A percentile compares a stretch with the other conserved stretches of the same genome.
phyloP scores from a whole-genome alignment of 2,888 invertebrate species.

The Therioaphis trifolii region DNA sequence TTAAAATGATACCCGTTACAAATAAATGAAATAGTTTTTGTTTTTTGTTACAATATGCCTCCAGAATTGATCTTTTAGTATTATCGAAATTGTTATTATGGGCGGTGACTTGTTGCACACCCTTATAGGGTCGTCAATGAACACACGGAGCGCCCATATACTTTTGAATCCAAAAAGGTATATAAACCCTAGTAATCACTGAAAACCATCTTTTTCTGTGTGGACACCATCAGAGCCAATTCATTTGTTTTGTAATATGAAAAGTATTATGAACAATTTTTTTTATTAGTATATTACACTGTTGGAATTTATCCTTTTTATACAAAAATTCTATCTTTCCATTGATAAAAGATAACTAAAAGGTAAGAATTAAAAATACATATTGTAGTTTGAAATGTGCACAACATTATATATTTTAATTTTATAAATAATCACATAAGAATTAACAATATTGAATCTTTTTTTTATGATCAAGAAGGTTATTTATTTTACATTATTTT shows the following conservation, averaged over 20 bases:
- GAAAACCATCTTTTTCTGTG: constrained; percentile 44
- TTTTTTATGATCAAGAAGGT: too few species aligned
- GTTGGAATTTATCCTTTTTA: too few species aligned
- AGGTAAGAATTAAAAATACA: not conserved
- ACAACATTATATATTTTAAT: too few species aligned
- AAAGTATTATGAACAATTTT: too few species aligned
- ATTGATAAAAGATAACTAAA: not conserved
- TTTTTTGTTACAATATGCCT: not conserved
- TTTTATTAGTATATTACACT: too few species aligned
- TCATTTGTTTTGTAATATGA: not conserved
- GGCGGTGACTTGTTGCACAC: constrained; percentile 49
- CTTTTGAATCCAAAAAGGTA: constrained; percentile 18
- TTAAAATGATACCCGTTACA: constrained; percentile 17
- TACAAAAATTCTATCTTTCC: too few species aligned
- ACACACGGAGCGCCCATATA: constrained; percentile 43
- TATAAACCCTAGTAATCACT: constrained; percentile 30
- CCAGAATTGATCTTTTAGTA: not conserved
- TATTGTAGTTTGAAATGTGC: too few species aligned
- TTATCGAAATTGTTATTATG: not conserved
- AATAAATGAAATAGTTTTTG: not conserved
- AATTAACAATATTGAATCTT: too few species aligned
- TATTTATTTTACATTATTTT: too few species aligned
- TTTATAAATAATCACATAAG: too few species aligned
- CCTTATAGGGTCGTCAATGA: not conserved
- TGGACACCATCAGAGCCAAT: not conserved